These are phyloP conservation scores for Serinus canaria DNA, from an alignment of 2,113 vertebrate species.

Conservation along the genomic window DNA sequence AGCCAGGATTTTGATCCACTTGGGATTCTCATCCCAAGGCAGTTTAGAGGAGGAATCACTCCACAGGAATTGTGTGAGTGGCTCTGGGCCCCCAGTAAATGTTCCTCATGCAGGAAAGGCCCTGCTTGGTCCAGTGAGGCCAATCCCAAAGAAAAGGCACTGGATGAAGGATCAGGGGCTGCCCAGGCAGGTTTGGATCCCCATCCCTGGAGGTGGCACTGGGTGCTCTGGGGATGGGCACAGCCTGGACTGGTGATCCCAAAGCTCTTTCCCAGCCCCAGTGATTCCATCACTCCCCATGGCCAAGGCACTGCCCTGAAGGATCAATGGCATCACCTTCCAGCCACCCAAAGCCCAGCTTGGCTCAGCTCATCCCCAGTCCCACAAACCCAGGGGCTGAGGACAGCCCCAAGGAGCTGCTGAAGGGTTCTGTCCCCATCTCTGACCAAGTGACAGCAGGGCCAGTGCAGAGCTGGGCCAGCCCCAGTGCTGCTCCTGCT, in stretches of 20 bases:
- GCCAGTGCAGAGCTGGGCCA: background rate
- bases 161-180: background rate
- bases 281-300: accelerated
- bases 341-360: background rate
- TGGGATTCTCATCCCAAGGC: background rate
- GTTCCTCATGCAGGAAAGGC: background rate
- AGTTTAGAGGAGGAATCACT: background rate
- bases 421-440: background rate
- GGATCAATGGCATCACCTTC: background rate
- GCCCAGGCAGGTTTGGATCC: background rate
- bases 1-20: background rate
- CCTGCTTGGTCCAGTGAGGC: background rate
- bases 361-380: background rate
- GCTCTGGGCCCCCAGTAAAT: background rate
- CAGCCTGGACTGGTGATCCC: background rate
- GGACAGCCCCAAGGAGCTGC: background rate
- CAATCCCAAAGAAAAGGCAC: background rate
- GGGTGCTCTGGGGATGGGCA: background rate
- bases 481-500: background rate
- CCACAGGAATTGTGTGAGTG: background rate
- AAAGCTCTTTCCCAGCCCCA: background rate
- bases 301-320: background rate
- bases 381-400: background rate
- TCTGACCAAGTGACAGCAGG: background rate
- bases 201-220: background rate